phyloP scores from a whole-genome alignment of 2,888 invertebrate species.

The Drosophila neoperkinsi region DNA sequence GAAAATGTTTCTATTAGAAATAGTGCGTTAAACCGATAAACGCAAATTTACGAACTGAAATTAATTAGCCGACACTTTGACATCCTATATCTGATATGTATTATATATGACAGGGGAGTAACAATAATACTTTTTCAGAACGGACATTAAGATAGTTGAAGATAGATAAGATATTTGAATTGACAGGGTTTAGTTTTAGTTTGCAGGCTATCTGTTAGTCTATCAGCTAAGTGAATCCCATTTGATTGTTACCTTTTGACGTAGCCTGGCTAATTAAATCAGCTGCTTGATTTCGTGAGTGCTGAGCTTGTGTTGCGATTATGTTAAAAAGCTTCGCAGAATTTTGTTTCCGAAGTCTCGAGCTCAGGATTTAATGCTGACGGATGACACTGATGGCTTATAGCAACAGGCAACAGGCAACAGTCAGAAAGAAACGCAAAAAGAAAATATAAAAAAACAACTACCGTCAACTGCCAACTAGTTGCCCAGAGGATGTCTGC shows the following conservation, averaged over 20 bases:
- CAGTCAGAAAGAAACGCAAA: neutral
- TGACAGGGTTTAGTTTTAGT: neutral
- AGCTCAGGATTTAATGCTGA: constrained; percentile 24
- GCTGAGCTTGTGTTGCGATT: constrained; percentile 39
- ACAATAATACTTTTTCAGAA: neutral
- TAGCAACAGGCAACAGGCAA: constrained; percentile 17
- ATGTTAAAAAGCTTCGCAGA: constrained; percentile 33
- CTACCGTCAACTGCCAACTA: constrained; percentile 2
- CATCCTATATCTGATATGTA: neutral
- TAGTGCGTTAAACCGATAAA: neutral
- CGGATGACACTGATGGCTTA: constrained; percentile 11
- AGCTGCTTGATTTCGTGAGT: constrained; percentile 55
- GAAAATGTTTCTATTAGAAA: neutral
- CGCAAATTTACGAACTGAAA: neutral
- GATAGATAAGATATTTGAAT: neutral
- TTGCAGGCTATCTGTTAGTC: neutral
- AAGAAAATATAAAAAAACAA: neutral
- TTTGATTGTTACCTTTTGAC: neutral
- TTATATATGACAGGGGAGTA: neutral
- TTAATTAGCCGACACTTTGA: neutral
- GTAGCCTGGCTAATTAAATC: constrained; percentile 52
- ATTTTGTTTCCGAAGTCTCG: constrained; percentile 6
- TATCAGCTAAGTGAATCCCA: neutral
- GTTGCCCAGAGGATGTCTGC: neutral
- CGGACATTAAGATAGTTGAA: neutral